Evolutionary conservation across 1,140 invertebrate species (phyloP).

Genomic region (Ylistrum balloti): DNA sequence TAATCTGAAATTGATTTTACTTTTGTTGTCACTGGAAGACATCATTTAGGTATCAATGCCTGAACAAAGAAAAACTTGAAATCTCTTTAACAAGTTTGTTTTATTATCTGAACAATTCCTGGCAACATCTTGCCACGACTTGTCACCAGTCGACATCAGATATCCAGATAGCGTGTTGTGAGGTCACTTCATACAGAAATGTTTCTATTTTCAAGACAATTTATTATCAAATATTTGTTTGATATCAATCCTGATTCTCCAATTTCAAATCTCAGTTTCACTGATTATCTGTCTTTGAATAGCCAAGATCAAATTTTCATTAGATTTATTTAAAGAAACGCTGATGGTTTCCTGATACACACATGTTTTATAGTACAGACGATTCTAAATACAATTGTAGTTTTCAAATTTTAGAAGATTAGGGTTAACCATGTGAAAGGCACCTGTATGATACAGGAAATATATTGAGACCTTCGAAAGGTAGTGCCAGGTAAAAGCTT

Average conservation of each 20-base stretch:
- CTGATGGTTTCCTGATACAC: background rate
- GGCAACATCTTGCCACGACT: background rate
- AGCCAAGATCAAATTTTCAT: background rate
- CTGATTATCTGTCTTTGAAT: background rate
- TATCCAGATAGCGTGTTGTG: background rate
- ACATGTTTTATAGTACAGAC: background rate
- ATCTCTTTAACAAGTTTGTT: background rate
- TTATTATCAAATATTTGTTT: background rate
- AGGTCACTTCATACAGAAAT: background rate
- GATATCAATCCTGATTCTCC: background rate
- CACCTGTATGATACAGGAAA: background rate
- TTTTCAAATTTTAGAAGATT: background rate
- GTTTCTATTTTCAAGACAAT: background rate
- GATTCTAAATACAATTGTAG: background rate
- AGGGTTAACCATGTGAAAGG: background rate
- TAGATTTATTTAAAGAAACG: background rate
- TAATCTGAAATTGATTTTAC: constrained; percentile 18
- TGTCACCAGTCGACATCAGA: background rate
- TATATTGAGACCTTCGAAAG: background rate
- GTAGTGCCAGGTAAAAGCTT: background rate
- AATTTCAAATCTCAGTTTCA: background rate
- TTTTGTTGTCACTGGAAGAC: background rate
- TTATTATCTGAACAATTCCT: background rate
- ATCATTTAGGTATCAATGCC: background rate
- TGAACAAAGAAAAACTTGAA: background rate